These are phyloP conservation scores for Sinhomidia bicolor DNA, from an alignment of 2,888 invertebrate species.

Conservation along the genomic window DNA sequence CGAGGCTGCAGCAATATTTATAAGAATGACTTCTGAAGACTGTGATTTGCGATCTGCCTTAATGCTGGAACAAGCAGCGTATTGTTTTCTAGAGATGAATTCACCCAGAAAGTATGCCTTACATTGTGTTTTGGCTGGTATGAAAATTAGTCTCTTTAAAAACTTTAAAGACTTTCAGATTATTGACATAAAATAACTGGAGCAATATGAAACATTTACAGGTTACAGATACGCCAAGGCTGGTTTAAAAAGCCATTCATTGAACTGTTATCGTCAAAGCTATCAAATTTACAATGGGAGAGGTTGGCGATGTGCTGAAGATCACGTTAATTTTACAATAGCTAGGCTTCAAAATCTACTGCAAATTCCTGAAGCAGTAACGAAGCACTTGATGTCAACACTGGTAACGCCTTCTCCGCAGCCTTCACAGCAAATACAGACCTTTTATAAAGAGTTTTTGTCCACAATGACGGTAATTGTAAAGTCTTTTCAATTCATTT, in stretches of 20 bases:
- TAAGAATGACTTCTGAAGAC: constrained; percentile 98
- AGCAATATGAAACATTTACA: constrained; percentile 2
- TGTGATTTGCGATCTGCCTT: constrained; percentile 97
- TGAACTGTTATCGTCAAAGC: constrained; percentile 95
- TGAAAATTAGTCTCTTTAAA: not conserved
- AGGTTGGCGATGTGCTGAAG: constrained; percentile 95
- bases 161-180: too few relatives aligned
- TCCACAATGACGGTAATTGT: constrained; percentile 67
- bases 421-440: constrained; percentile 70
- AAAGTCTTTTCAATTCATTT: too few relatives aligned
- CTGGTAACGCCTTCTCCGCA: constrained; percentile 84
- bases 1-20: constrained; percentile 97
- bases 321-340: constrained; percentile 97
- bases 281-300: constrained; percentile 89
- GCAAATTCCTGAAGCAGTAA: constrained; percentile 81
- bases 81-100: constrained; percentile 90
- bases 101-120: constrained; percentile 95
- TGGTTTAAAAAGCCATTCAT: constrained; percentile 94
- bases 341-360: constrained; percentile 90
- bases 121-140: constrained; percentile 95
- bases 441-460: constrained; percentile 76
- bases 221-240: constrained; percentile 96
- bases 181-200: too few relatives aligned
- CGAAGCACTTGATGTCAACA: constrained; percentile 83
- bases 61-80: constrained; percentile 96